Evolutionary conservation across 2,797 vertebrate species (phyloP).

Genomic region (Kryptopterus vitreolus): DNA sequence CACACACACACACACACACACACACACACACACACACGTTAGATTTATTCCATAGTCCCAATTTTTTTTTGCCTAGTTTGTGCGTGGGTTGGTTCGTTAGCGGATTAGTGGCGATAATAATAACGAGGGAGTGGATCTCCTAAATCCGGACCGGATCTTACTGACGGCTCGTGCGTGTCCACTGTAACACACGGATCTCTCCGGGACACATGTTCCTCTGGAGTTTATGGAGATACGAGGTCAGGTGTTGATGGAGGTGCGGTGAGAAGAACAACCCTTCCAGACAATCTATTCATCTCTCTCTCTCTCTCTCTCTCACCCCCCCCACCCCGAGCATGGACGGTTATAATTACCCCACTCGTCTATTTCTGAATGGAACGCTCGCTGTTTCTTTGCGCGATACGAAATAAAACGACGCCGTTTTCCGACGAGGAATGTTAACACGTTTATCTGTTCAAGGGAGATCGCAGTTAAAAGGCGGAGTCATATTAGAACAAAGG

Average conservation of each 20-base stretch:
- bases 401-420: too few species aligned
- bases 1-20: neutral
- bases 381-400: neutral
- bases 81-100: neutral
- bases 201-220: too few species aligned
- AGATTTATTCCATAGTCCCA: constrained; percentile 3
- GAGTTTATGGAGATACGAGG: too few species aligned
- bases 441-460: too few species aligned
- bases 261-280: neutral
- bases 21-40: neutral
- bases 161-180: too few species aligned
- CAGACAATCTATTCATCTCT: neutral
- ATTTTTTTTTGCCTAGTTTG: neutral
- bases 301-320: constrained; percentile 17
- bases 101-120: neutral
- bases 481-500: too few species aligned
- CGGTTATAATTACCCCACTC: constrained; percentile 38
- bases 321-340: constrained; percentile 6
- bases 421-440: too few species aligned
- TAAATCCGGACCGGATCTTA: neutral
- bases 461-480: too few species aligned
- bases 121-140: neutral
- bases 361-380: constrained; percentile 36
- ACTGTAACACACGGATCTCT: too few species aligned
- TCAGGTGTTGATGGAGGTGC: neutral